These are phyloP conservation scores for Orius laevigatus DNA, from an alignment of 1,140 invertebrate species.

Conservation along the genomic window DNA sequence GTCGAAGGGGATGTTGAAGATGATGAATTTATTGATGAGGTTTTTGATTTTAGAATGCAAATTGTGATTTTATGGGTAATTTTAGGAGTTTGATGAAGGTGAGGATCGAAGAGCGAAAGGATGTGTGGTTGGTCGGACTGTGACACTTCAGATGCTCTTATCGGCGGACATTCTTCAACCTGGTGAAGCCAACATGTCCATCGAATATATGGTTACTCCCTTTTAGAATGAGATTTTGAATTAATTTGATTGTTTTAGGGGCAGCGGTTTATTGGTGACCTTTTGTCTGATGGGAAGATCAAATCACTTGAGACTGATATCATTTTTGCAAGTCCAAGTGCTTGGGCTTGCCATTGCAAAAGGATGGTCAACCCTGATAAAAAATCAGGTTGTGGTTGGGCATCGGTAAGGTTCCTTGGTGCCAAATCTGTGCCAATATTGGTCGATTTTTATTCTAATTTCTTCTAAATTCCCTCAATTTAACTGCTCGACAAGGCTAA, in stretches of 20 bases:
- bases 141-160: conserved; percentile 70
- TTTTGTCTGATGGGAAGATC: conserved; percentile 73
- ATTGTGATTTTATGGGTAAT: background rate
- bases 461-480: too few relatives aligned
- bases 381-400: conserved; percentile 83
- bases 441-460: background rate
- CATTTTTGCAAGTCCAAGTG: conserved; percentile 75
- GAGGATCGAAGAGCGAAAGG: conserved; percentile 9
- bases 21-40: conserved; percentile 22
- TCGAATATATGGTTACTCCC: conserved; percentile 65
- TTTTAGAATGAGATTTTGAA: background rate
- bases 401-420: conserved; percentile 42
- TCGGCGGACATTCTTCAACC: conserved; percentile 64
- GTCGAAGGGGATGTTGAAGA: conserved; percentile 22
- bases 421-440: too few relatives aligned
- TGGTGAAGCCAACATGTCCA: conserved; percentile 62
- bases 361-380: conserved; percentile 79
- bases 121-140: conserved; percentile 43
- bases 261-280: conserved; percentile 74
- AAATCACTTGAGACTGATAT: conserved; percentile 73
- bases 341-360: conserved; percentile 84
- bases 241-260: conserved; percentile 51
- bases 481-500: too few relatives aligned
- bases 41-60: conserved; percentile 4
- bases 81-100: conserved; percentile 12